phyloP scores from a whole-genome alignment of 2,113 vertebrate genomes.

The Alethe castanea region DNA sequence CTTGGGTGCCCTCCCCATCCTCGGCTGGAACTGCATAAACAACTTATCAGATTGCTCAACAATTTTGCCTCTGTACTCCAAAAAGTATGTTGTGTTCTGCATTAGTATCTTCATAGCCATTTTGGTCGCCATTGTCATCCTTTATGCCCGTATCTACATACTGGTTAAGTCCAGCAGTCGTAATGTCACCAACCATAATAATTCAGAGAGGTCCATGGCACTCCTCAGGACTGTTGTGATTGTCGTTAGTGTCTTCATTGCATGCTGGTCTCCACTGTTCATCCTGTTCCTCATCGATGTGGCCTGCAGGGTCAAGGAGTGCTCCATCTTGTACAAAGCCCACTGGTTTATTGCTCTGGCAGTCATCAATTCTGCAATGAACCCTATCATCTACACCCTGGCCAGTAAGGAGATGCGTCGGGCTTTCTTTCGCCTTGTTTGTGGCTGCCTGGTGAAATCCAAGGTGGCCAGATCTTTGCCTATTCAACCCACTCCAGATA shows the following conservation, averaged over 20 bases:
- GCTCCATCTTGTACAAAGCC: slow-evolving; percentile 80
- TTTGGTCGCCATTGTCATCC: slow-evolving; percentile 85
- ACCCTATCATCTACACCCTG: slow-evolving; percentile 93
- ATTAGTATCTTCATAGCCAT: slow-evolving; percentile 87
- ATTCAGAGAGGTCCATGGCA: slow-evolving; percentile 89
- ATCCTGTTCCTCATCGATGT: slow-evolving; percentile 90
- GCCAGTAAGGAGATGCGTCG: slow-evolving; percentile 95
- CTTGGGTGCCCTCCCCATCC: slow-evolving; percentile 88
- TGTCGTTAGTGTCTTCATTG: slow-evolving; percentile 92
- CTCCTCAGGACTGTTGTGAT: slow-evolving; percentile 92
- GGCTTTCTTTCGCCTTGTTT: slow-evolving; percentile 87
- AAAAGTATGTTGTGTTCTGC: slow-evolving; percentile 92
- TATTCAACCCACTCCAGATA: slow-evolving; percentile 75
- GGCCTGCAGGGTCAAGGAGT: slow-evolving; percentile 79
- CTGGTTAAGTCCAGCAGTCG: slow-evolving; percentile 91
- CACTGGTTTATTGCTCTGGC: slow-evolving; percentile 91
- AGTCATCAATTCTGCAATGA: slow-evolving; percentile 92
- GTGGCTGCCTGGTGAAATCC: slow-evolving; percentile 73
- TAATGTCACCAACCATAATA: slow-evolving; percentile 87
- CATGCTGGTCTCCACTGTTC: slow-evolving; percentile 92
- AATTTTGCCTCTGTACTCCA: slow-evolving; percentile 90
- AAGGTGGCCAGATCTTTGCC: slow-evolving; percentile 63
- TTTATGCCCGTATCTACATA: slow-evolving; percentile 91
- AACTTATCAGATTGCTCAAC: slow-evolving; percentile 90
- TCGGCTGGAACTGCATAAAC: slow-evolving; percentile 93